Conservation (phyloP, 2,113 vertebrate species). For the Ptyas mucosa region DNA sequence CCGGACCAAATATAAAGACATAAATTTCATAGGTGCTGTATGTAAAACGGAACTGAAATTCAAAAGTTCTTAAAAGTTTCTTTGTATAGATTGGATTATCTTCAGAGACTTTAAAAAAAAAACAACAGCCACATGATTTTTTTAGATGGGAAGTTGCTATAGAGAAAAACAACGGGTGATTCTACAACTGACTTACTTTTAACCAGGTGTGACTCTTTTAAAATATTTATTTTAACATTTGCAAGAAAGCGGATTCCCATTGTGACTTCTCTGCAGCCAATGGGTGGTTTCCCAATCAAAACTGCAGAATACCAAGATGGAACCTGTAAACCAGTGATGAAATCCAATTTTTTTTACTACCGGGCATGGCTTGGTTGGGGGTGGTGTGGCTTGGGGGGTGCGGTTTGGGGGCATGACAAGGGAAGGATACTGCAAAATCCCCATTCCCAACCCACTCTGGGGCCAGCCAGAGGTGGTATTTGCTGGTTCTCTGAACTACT, state of each 20-base stretch:
- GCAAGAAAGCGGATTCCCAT: slow-evolving; percentile 39
- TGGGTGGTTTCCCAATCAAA: slow-evolving; percentile 5
- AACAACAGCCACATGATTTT: slow-evolving; percentile 3
- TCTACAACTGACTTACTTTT: not conserved
- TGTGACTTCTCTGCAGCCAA: slow-evolving; percentile 37
- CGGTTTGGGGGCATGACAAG: too few species aligned
- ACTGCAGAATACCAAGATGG: slow-evolving; percentile 5
- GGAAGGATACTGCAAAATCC: too few species aligned
- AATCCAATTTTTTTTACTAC: too few species aligned
- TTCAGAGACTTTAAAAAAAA: slow-evolving; percentile 27
- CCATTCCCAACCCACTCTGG: too few species aligned
- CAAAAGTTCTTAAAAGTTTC: not conserved
- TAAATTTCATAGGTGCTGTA: not conserved
- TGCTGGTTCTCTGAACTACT: too few species aligned
- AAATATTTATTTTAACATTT: slow-evolving; percentile 34
- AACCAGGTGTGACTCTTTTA: slow-evolving; percentile 39
- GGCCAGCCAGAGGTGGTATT: too few species aligned
- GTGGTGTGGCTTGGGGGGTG: too few species aligned
- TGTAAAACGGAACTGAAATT: not conserved
- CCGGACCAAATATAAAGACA: too few species aligned
- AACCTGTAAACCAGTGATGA: not conserved
- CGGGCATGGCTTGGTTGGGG: too few species aligned
- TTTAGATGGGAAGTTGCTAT: slow-evolving; percentile 26
- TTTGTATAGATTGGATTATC: slow-evolving; percentile 4
- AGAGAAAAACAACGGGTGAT: not conserved